Conservation (phyloP, 35 echinoderm and acorn worm genomes). For the Ophiothrix spiculata region DNA sequence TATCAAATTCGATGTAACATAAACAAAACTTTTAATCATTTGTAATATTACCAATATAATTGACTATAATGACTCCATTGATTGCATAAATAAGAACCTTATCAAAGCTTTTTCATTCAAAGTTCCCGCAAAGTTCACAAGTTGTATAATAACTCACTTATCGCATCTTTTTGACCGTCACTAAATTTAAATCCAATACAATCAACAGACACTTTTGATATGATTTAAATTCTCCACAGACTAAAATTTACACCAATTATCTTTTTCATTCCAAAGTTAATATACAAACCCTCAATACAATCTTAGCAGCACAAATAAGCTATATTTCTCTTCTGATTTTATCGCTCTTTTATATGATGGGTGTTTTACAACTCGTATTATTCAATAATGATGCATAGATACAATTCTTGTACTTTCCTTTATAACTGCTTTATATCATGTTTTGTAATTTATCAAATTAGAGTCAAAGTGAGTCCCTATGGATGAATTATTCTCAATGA, state of each 20-base stretch:
- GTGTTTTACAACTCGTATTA: constrained; percentile 8
- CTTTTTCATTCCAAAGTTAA: not conserved
- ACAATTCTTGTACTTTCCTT: constrained; percentile 3
- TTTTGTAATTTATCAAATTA: constrained; percentile 7
- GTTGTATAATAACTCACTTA: not conserved
- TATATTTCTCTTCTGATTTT: not conserved
- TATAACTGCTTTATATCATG: not conserved
- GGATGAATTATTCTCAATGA: not conserved
- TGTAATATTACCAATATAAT: too few species aligned
- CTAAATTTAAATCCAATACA: not conserved
- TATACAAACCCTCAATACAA: too few species aligned
- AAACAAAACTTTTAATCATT: too few species aligned
- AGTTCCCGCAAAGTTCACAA: too few species aligned
- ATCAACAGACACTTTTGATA: too few species aligned
- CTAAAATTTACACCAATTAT: constrained; percentile 4
- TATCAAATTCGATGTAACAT: too few species aligned
- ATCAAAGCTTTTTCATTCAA: too few species aligned
- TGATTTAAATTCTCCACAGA: not conserved
- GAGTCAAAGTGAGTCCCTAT: not conserved
- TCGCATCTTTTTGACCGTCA: not conserved
- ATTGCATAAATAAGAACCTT: too few species aligned
- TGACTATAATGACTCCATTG: too few species aligned
- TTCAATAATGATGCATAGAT: not conserved
- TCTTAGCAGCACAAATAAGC: not conserved
- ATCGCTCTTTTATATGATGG: not conserved